These are phyloP conservation scores for Monopis laevigella DNA, from an alignment of 2,888 invertebrate genomes.

Conservation along the genomic window DNA sequence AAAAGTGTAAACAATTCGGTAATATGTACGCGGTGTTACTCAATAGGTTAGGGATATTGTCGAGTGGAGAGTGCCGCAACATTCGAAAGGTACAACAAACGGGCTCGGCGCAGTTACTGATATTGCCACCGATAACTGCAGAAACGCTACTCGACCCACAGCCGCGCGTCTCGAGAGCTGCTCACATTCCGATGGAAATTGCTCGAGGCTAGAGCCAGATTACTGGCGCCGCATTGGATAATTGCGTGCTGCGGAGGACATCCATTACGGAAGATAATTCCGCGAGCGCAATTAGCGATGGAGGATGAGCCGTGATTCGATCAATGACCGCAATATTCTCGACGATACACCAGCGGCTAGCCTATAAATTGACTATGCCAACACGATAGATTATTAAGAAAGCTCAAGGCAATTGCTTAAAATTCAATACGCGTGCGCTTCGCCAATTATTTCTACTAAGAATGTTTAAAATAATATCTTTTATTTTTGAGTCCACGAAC, in stretches of 20 bases:
- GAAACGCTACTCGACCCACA: constrained; percentile 37
- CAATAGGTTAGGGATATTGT: constrained; percentile 4
- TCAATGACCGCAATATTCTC: constrained; percentile 19
- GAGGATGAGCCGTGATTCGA: constrained; percentile 43
- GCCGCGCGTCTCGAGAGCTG: constrained; percentile 21
- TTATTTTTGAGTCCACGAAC: too few species aligned
- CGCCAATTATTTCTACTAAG: constrained; percentile 28
- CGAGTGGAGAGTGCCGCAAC: neutral
- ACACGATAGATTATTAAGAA: constrained; percentile 30
- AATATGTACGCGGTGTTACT: too few species aligned
- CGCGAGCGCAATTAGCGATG: constrained; percentile 40
- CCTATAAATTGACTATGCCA: constrained; percentile 22
- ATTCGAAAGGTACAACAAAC: neutral
- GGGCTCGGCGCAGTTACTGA: neutral
- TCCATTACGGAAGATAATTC: constrained; percentile 56
- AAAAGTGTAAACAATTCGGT: too few species aligned
- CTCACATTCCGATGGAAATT: constrained; percentile 50
- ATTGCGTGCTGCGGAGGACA: constrained; percentile 51
- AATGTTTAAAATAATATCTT: too few species aligned
- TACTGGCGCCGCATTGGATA: constrained; percentile 42
- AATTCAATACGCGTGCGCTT: constrained; percentile 25
- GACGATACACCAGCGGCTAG: neutral
- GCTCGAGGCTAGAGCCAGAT: constrained; percentile 39
- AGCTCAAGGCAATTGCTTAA: constrained; percentile 26
- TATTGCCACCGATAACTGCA: constrained; percentile 32